Evolutionary conservation across 2,113 vertebrate species (phyloP), one percentile per base, ranked within the genome.

Genomic region (Xiphias gladius): DNA sequence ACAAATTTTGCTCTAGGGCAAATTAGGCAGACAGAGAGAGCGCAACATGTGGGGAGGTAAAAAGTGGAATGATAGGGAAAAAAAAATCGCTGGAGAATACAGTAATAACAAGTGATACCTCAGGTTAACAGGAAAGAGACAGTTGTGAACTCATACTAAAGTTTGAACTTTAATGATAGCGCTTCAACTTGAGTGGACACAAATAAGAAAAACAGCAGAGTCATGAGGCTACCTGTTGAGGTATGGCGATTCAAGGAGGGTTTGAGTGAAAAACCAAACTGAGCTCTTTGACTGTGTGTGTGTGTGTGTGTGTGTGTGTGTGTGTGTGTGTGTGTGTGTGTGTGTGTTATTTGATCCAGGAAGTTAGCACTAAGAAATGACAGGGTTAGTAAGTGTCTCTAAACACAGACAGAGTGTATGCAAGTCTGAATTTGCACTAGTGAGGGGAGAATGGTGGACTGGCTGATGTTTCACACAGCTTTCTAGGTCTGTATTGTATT

Each of bases 201-300:
- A 67, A n/a, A 24, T 39, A n/a, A 58, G 37, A 61, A 72, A 85
- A 84, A 66, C 32, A 39, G 84, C 64, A 59, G 19, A 84, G 80
- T 86, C 86, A 79, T 82, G 83, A 63, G 54, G 76, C 80, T 90
- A 86, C 83, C 83, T 88, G 85, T 77, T 82, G 46, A 86, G 73
- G 83, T 70, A 80, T 82, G 59, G 37, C 54, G 16, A 83, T 20
- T 72, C 22, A 82, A 78, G 69, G 50, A 80, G 76, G 20, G 80
- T 52, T 41, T 35, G 48, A 59, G 22, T 57, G 61, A 62, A 79
- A 82, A 79, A 46, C 3, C 54, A 75, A 50, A 59, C 54, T 35
- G 43, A 43, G 73, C 50, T 65, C n/a, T 67, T 30, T 28, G 57
- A 57, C n/a, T 48, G 65, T n/a, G n/a, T n/a, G n/a, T n/a, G n/a